Conservation (phyloP, 1,140 invertebrate species). For the Euschistus heros region DNA sequence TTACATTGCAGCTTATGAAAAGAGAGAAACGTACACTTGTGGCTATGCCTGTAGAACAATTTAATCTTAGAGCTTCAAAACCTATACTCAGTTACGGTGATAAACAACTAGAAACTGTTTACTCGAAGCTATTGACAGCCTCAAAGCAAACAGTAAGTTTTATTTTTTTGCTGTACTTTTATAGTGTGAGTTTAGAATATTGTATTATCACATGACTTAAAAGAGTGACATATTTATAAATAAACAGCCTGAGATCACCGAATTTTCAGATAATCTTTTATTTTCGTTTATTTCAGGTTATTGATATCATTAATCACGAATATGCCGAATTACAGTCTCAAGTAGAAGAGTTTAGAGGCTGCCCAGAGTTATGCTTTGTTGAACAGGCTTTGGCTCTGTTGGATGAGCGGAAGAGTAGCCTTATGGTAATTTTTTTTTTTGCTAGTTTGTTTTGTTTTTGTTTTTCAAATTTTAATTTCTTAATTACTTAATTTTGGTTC, state of each 20-base stretch:
- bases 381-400: slow-evolving; percentile 63
- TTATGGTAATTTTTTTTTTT: background rate
- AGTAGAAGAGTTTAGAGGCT: slow-evolving; percentile 52
- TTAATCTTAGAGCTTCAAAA: slow-evolving; percentile 31
- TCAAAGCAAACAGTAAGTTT: slow-evolving; percentile 44
- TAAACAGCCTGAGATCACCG: too few species aligned
- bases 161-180: background rate
- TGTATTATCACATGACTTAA: background rate
- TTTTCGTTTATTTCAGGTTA: slow-evolving; percentile 35
- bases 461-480: too few species aligned
- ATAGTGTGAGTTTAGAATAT: too few species aligned
- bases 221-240: background rate
- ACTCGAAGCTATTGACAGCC: slow-evolving; percentile 70
- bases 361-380: slow-evolving; percentile 73
- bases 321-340: slow-evolving; percentile 51
- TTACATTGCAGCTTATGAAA: slow-evolving; percentile 79
- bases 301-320: slow-evolving; percentile 61
- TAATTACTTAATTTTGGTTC: too few species aligned
- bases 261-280: too few species aligned
- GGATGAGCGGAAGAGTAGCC: slow-evolving; percentile 35
- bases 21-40: slow-evolving; percentile 65
- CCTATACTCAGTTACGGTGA: slow-evolving; percentile 40
- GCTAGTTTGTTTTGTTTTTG: too few species aligned
- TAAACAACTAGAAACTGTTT: slow-evolving; percentile 40
- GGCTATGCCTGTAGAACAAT: slow-evolving; percentile 49